Evolutionary conservation across 2,113 vertebrate genomes (phyloP), one percentile per base, ranked within the genome.

Genomic region (Hippolais icterina): DNA sequence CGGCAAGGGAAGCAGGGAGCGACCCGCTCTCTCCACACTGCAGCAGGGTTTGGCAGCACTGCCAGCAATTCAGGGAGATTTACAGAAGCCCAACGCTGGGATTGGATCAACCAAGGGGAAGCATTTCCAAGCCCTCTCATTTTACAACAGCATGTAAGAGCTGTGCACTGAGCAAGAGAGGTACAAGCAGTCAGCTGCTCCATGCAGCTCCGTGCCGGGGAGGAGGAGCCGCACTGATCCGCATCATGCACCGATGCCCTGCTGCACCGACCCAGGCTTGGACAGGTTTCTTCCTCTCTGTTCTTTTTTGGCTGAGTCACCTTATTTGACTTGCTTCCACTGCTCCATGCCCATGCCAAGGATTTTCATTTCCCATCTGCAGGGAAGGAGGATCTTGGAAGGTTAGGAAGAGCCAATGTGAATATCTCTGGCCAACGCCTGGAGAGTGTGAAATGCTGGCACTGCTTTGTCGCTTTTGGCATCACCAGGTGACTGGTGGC

Each of bases 341-440:
- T 3, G 21, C 77, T 78, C 52, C 52, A 9, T 8, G 23, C 47
- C 5, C 8, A 80, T 39, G 95, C 95, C 96, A 96, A 95, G 72
- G 83, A 93, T 83, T 95, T 91, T 93, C 56, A 91, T 80, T 91
- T 96, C 87, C 93, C 89, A 93, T 94, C 93, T 96, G 93, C 72
- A 78, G 91, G 76, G 87, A 89, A 86, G 66, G 72, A 94, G 77
- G 83, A 91, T 94, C 52, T 84, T 70, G 77, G 84, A 91, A 87
- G 89, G 76, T 87, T 91, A 77, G 80, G 74, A 83, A 87, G 50
- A 90, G 68, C 89, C 91, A 53, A 17, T 1, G 20, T 24, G 68
- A 91, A 41, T 35, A 87, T 54, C 28, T 64, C 72, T 0, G 0
- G 80, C 77, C 80, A 84, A 19, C 0, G 6, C 95, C 80, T 63